Evolutionary conservation across 2,797 vertebrate genomes (phyloP), one percentile per base, ranked within the genome.

Genomic region (Notolabrus celidotus): DNA sequence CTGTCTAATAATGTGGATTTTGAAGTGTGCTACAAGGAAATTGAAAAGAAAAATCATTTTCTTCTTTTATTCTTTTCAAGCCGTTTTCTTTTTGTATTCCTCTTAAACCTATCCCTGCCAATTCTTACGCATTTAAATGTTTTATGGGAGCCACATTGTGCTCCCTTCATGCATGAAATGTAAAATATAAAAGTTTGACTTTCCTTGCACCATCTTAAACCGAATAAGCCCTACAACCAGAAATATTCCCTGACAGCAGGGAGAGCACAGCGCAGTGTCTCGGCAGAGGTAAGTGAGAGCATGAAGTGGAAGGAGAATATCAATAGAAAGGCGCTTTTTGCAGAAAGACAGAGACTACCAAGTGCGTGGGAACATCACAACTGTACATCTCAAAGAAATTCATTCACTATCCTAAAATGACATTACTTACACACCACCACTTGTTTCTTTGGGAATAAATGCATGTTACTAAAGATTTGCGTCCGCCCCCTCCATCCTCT

Each of bases 141-240:
- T 71, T 61, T 45, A 12, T 38, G n/a, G 41, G 23, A 45, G 46
- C 55, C 55, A 43, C 61, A 60, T 53, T 67, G 72, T 61, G 58
- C 66, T 75, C 39, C 56, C 4, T 29, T 71, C 68, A 76, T 53
- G 65, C 68, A 46, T 84, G 69, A 80, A 85, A 83, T 73, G 62
- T 34, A 50, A 38, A 51, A 22, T 49, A 39, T 33, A 54, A 82
- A 78, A 64, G 51, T 73, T 53, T 45, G 68, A 60, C 59, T 70
- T 38, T 43, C 46, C 50, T 56, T n/a, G 19, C 17, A 34, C 34
- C 55, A 52, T 67, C 61, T 58, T 39, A 43, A 42, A 19, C 5
- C 17, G 41, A 77, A 75, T 43, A 67, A 74, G 47, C 50, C 56
- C 27, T 51, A 55, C 38, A 77, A 71, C 10, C 53, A 54, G 31